phyloP scores from a whole-genome alignment of 2,888 invertebrate genomes.

The Lithophane semibrunnea region DNA sequence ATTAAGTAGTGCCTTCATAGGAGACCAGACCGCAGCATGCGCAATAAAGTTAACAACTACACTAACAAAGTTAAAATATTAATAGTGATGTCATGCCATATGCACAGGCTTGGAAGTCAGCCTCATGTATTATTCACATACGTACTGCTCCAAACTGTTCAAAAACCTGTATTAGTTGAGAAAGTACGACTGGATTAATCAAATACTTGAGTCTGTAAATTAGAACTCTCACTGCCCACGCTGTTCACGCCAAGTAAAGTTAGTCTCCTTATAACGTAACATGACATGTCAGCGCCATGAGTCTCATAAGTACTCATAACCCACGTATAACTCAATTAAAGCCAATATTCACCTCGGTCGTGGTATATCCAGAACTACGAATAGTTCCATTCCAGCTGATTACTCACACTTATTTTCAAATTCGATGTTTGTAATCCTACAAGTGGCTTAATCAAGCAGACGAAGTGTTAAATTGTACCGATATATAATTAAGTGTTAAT shows the following conservation, averaged over 20 bases:
- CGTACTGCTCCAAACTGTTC: not conserved
- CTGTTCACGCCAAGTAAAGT: conserved; percentile 30
- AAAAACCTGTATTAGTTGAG: not conserved
- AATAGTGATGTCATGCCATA: not conserved
- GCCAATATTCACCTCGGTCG: conserved; percentile 29
- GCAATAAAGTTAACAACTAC: not conserved
- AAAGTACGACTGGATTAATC: conserved; percentile 5
- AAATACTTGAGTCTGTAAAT: conserved; percentile 10
- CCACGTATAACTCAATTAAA: conserved; percentile 42
- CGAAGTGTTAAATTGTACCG: not conserved
- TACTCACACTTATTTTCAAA: conserved; percentile 28
- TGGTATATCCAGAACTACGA: conserved; percentile 17
- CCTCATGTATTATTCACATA: not conserved
- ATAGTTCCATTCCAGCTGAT: conserved; percentile 30
- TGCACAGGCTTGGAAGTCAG: no score
- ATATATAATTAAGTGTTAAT: conserved; percentile 1
- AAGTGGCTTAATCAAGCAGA: conserved; percentile 27
- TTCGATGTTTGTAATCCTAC: conserved; percentile 11
- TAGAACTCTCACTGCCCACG: conserved; percentile 17
- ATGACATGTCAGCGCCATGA: conserved; percentile 34
- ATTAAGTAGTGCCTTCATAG: no score
- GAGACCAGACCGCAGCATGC: not conserved
- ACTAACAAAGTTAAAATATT: not conserved
- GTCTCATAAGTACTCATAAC: conserved; percentile 27
- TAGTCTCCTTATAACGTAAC: conserved; percentile 19